phyloP scores from a whole-genome alignment of 2,113 vertebrate genomes.

The Sardina pilchardus region DNA sequence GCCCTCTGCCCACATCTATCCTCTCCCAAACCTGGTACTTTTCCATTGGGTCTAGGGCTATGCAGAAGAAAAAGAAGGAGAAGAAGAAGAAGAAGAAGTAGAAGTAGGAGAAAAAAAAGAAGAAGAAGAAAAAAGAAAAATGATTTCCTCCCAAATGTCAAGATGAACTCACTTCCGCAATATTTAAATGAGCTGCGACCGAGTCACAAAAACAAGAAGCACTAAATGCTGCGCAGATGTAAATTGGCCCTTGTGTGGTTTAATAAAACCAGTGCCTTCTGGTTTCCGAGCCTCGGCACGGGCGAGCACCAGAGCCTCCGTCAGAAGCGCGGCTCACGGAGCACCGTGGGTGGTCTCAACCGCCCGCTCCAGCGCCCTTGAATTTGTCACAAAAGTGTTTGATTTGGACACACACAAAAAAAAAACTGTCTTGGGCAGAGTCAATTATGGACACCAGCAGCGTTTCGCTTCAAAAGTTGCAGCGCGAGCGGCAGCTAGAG shows the following conservation, averaged over 20 bases:
- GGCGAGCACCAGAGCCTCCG: constrained; percentile 59
- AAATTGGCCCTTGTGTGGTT: constrained; percentile 53
- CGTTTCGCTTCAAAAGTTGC: not conserved
- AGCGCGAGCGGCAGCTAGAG: not conserved
- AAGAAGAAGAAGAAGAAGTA: not conserved
- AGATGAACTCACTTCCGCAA: constrained; percentile 46
- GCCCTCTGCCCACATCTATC: constrained; percentile 21
- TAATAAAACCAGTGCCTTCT: constrained; percentile 56
- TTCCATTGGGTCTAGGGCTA: not conserved
- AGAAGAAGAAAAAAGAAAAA: constrained; percentile 6
- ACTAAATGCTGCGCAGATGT: constrained; percentile 47
- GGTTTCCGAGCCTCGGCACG: constrained; percentile 38
- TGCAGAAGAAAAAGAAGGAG: not conserved
- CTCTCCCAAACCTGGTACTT: not conserved
- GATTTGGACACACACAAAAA: constrained; percentile 1
- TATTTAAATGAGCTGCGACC: constrained; percentile 26
- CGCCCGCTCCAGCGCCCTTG: not conserved
- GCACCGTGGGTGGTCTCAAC: constrained; percentile 49
- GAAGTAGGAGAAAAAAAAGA: constrained; percentile 19
- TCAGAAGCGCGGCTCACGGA: constrained; percentile 49
- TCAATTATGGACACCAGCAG: not conserved
- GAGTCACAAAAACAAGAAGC: constrained; percentile 56
- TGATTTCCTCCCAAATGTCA: not conserved
- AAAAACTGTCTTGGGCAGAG: constrained; percentile 34
- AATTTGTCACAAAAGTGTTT: constrained; percentile 14